Base-by-base conservation (phyloP, 2,888 invertebrate species). In the Blastobasis lacticolella region DNA sequence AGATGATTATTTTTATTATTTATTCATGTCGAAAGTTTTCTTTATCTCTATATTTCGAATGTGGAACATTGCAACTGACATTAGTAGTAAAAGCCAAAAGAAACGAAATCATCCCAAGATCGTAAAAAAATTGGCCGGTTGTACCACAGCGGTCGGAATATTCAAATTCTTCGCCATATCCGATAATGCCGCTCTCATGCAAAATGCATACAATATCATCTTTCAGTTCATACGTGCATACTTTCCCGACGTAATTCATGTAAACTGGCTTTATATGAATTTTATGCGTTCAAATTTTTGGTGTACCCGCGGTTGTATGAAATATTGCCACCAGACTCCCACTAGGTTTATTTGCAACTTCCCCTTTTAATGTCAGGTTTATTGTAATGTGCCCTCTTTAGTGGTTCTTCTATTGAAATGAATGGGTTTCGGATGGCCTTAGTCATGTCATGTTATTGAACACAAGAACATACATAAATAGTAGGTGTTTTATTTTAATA, bases 181-280 rank as follows among this genome's bases (percentile, higher is more conserved):
- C 81, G 83, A 86, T 87, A 84, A 86, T 84, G 79, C 75, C 72
- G 64, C 69, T 75, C 81, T 81, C 85, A 85, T 86, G 82, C 78
- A 86, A 86, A 86, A 85, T 87, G 84, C 86, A 87, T 83, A 82
- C 83, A 86, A 83, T 86, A 85, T 83, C 81, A 84, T 86, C 82
- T 80, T 83, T 86, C 81, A 81, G 79, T 78, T 75, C 78, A 77
- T 81, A 79, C 80, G 72, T 72, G 79, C 75, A 79, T 81, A 74
- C 75, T 76, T 73, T 59, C 72, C 71, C 67, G 61, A 59, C 74
- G 79, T 87, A 84, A 87, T 84, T 87, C 85, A 87, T 81, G 75
- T 80, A 78, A 83, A 82, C 75, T 82, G 78, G 75, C 77, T 73
- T 79, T 79, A 85, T 85, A 78, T 75, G 80, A 85, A 81, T 83